Base-by-base conservation (phyloP, 1,140 invertebrate genomes). In the Camponotus pennsylvanicus region DNA sequence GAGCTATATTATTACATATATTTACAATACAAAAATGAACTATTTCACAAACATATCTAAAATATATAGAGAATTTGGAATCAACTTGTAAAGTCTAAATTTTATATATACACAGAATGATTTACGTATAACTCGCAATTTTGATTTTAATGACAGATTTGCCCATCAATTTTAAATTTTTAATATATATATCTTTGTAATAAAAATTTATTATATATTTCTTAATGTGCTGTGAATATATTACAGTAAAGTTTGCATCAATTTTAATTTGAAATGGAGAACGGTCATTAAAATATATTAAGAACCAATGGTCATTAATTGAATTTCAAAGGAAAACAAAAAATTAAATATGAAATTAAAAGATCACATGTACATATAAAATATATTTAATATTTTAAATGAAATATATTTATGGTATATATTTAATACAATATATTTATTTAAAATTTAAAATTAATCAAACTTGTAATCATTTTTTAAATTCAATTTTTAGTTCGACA, bases 1-100 rank as follows among this genome's bases (percentile, higher is more conserved):
- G 84, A 78, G 75, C 86, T 92, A 92, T 40, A 91, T 92, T 86
- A 86, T 90, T 90, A 90, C 83, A 90, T 88, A 90, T 88, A 90
- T 90, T 87, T 90, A 90, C 82, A 90, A 40, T 78, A 85, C 6
- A 34, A 85, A 80, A 55, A 71, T 70, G 75, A 66, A 88, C 45
- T n/a, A 80, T 85, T 77, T 69, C n/a, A 42, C 27, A 63, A 70
- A 70, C 40, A 70, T 57, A 32, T 63, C n/a, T 40, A 45, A 42
- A 63, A 61, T 18, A 59, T 57, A 57, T 2, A 75, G 18, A 1
- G 37, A 78, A 27, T 79, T 79, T 4, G 6, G 13, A 40, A 21
- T 8, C 63, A n/a, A 13, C 49, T 64, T 7, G 8, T 49, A 8
- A 84, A 49, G 13, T 85, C 21, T 45, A 66, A 21, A 34, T 37